Conservation (phyloP, 2,888 invertebrate species). For the Auanema sp. region DNA sequence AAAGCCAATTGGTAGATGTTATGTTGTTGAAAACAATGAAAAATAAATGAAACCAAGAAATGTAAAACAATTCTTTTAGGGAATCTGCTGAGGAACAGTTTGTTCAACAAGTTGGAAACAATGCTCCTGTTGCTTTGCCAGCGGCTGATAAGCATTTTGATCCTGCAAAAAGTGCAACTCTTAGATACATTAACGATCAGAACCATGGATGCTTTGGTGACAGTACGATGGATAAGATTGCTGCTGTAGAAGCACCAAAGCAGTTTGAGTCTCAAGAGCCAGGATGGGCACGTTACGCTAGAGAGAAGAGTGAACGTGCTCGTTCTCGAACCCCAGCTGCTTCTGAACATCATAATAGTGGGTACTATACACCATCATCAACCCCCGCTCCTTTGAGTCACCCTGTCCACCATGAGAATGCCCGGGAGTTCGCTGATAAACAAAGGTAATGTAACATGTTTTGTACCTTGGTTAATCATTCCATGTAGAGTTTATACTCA, state of each 20-base stretch:
- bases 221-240: constrained; percentile 45
- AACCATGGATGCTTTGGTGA: constrained; percentile 38
- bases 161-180: constrained; percentile 43
- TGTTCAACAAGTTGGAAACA: constrained; percentile 40
- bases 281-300: constrained; percentile 40
- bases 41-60: background rate
- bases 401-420: constrained; percentile 36
- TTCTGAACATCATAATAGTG: constrained; percentile 13
- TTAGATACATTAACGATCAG: constrained; percentile 37
- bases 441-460: background rate
- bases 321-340: constrained; percentile 42
- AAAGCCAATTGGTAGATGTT: no score
- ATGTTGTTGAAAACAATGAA: background rate
- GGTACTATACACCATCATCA: constrained; percentile 2
- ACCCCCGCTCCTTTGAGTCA: constrained; percentile 33
- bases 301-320: constrained; percentile 47
- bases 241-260: constrained; percentile 45
- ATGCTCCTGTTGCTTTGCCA: constrained; percentile 29
- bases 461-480: background rate
- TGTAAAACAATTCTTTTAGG: constrained; percentile 22
- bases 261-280: constrained; percentile 35
- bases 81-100: constrained; percentile 49
- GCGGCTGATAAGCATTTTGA: constrained; percentile 50
- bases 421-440: constrained; percentile 44
- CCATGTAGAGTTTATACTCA: constrained; percentile 30